These are phyloP conservation scores for Sericinus montela DNA, from an alignment of 2,888 invertebrate genomes.

Conservation along the genomic window DNA sequence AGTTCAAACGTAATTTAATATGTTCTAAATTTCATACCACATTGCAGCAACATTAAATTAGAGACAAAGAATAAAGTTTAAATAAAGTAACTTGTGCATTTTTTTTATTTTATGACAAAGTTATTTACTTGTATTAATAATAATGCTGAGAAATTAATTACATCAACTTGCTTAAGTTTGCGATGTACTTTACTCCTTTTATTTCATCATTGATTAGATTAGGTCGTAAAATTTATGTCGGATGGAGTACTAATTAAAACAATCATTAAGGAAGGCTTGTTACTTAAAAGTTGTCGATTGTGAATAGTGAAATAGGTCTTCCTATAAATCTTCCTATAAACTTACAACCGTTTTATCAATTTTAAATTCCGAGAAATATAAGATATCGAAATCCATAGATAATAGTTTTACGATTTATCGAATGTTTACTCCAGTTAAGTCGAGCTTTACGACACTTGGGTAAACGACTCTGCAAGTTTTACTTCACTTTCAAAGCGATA, in stretches of 20 bases:
- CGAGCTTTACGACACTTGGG: constrained; percentile 18
- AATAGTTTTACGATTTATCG: constrained; percentile 19
- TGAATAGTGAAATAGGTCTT: too few species aligned
- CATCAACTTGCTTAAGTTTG: too few species aligned
- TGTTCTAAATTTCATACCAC: too few species aligned
- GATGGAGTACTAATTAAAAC: background rate
- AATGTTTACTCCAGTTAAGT: constrained; percentile 17
- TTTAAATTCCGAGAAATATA: background rate
- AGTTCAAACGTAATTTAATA: background rate
- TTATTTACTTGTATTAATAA: too few species aligned
- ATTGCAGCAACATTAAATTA: too few species aligned
- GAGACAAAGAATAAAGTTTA: too few species aligned
- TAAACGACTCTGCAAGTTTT: constrained; percentile 14
- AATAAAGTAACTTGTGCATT: too few species aligned
- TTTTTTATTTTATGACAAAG: too few species aligned
- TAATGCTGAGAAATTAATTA: too few species aligned
- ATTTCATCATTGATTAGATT: constrained; percentile 22
- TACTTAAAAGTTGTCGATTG: too few species aligned
- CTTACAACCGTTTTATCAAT: background rate
- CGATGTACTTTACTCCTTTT: constrained; percentile 25
- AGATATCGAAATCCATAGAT: constrained; percentile 11
- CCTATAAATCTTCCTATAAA: too few species aligned
- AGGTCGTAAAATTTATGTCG: constrained; percentile 14
- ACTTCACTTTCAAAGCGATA: constrained; percentile 13
- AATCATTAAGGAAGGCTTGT: too few species aligned